Conservation (phyloP, 2,797 vertebrate species). For the Ctenopoma multispine region DNA sequence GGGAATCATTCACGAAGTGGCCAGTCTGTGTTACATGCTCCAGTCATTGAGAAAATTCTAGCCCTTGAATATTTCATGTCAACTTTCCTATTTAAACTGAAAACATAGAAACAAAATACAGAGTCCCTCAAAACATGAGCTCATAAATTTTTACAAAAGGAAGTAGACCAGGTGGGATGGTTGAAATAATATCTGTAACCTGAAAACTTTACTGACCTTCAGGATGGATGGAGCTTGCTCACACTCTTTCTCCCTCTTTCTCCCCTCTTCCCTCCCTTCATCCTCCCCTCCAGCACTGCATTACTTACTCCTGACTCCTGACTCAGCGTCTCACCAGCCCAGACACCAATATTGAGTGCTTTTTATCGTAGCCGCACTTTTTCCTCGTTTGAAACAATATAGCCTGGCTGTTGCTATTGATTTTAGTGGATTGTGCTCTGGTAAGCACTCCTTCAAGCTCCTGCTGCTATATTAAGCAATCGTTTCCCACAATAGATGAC, state of each 20-base stretch:
- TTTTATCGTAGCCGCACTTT: slow-evolving; percentile 84
- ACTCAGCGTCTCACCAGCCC: slow-evolving; percentile 79
- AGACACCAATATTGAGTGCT: slow-evolving; percentile 78
- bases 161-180: background rate
- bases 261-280: slow-evolving; percentile 38
- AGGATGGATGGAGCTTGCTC: slow-evolving; percentile 43
- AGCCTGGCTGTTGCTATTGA: slow-evolving; percentile 88
- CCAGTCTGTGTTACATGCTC: background rate
- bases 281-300: slow-evolving; percentile 57
- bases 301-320: slow-evolving; percentile 82
- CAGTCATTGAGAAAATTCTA: background rate
- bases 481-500: slow-evolving; percentile 91
- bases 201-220: slow-evolving; percentile 66
- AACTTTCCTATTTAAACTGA: background rate
- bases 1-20: background rate
- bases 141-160: slow-evolving; percentile 2
- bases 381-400: slow-evolving; percentile 86
- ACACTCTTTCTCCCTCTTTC: slow-evolving; percentile 12
- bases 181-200: slow-evolving; percentile 26
- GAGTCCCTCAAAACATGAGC: slow-evolving; percentile 1
- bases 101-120: background rate
- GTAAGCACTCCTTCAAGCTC: slow-evolving; percentile 88
- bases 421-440: slow-evolving; percentile 86
- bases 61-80: background rate
- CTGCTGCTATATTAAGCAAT: slow-evolving; percentile 92